Evolutionary conservation across 92 coral and sea anemone genomes (phyloP).

Genomic region (Chrysogorgia sp.): DNA sequence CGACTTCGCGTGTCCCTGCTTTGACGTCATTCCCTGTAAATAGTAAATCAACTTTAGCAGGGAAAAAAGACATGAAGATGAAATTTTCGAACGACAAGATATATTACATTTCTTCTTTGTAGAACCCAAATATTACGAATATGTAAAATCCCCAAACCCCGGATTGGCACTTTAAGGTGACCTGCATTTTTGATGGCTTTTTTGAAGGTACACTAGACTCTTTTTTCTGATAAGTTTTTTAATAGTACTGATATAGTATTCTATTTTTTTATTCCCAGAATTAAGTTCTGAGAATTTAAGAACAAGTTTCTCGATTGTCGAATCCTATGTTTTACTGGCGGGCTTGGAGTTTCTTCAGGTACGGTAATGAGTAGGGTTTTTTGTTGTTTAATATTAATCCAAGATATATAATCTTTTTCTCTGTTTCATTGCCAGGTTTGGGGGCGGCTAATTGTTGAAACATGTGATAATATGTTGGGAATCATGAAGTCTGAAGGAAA

Average conservation of each 20-base stretch:
- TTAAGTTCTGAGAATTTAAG: conserved; percentile 90
- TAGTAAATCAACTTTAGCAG: too few species aligned
- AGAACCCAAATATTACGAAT: too few species aligned
- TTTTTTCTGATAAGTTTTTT: too few species aligned
- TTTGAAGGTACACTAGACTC: too few species aligned
- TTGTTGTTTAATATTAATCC: not conserved
- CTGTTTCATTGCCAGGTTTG: conserved; percentile 53
- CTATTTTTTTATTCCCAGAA: conserved; percentile 41
- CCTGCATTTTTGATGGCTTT: too few species aligned
- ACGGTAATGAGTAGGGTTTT: not conserved
- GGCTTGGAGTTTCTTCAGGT: conserved; percentile 80
- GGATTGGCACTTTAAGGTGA: too few species aligned
- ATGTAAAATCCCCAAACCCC: too few species aligned
- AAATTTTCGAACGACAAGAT: too few species aligned
- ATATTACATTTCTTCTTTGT: too few species aligned
- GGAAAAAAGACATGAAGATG: too few species aligned
- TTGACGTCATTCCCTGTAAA: too few species aligned
- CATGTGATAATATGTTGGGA: conserved; percentile 78
- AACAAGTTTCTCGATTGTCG: conserved; percentile 85
- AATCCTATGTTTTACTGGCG: conserved; percentile 78
- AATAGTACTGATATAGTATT: not conserved
- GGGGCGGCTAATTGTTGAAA: conserved; percentile 65
- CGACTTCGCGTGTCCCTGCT: too few species aligned
- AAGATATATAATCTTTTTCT: not conserved
- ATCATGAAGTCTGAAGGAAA: conserved; percentile 89